These are phyloP conservation scores for Pelusios castaneus DNA, from an alignment of 2,113 vertebrate genomes.

Conservation along the genomic window DNA sequence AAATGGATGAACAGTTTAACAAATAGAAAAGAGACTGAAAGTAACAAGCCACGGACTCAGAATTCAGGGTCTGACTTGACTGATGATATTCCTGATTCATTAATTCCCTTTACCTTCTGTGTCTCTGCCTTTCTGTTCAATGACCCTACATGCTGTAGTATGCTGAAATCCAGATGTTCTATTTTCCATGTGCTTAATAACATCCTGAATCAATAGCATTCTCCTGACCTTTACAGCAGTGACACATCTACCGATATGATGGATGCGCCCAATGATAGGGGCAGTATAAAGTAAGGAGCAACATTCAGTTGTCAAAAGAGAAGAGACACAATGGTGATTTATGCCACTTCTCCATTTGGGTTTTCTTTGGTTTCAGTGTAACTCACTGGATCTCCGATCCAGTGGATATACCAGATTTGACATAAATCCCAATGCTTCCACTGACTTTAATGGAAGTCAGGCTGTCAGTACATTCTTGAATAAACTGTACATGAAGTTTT, in stretches of 20 bases:
- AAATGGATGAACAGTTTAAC: neutral
- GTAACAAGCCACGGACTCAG: neutral
- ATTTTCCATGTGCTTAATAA: constrained; percentile 46
- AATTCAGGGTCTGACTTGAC: neutral
- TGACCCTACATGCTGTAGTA: neutral
- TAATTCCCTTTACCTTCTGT: neutral
- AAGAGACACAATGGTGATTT: neutral
- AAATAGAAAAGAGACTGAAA: neutral
- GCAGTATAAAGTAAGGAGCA: neutral
- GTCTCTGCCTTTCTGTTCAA: neutral
- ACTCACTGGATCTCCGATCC: neutral
- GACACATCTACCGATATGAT: neutral
- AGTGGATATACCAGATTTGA: neutral
- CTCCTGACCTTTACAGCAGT: neutral
- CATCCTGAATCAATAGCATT: constrained; percentile 36
- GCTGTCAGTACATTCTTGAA: neutral
- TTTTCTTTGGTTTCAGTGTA: neutral
- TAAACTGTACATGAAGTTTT: neutral
- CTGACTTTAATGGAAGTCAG: neutral
- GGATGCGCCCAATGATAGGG: neutral
- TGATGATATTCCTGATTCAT: neutral
- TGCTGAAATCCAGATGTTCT: constrained; percentile 42
- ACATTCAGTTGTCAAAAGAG: neutral
- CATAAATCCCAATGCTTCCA: neutral
- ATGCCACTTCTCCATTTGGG: fast-evolving